Base-by-base conservation (phyloP, 2,888 invertebrate genomes). In the Meteorus colon region DNA sequence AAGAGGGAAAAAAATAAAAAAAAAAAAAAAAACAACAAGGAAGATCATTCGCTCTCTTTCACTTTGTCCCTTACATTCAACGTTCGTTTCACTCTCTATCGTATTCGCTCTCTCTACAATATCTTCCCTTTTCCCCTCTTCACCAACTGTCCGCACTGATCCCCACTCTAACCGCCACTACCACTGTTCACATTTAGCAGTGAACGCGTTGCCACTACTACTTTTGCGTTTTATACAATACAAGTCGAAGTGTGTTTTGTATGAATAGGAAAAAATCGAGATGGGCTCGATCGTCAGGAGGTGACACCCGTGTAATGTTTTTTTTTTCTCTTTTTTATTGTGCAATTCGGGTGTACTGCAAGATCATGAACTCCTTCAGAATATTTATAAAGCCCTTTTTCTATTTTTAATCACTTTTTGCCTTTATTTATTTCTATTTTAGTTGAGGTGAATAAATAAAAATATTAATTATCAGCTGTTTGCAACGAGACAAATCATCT, bases 211-310 rank as follows among this genome's bases (percentile, higher is more conserved):
- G 4, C 31, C 63, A 83, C 80, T 79, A 78, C 83, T 85, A 84
- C 82, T 84, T 82, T 81, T 86, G 24, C 55, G 84, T 84, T 86
- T 84, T 24, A 24, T 24, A 24, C 24, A 24, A 84, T 84, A 82
- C 85, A 55, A 19, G 24, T 55, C 16, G n/a, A 84, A 83, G 82
- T 82, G 82, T 84, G 82, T 81, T 82, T 77, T 81, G 81, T 81
- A 72, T 74, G 48, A 34, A 19, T 19, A 41, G 8, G 27, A 45
- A 66, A 51, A 41, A 63, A 60, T 10, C 24, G 41, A n/a, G 31
- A 66, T 37, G 73, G 77, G 74, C 69, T 71, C 78, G 70, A 78
- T 76, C 41, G 65, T 19, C 65, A 41, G 41, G 37, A 65, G 65
- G 65, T 78, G 81, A 74, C 80, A 78, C 76, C 73, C 77, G 77